Percentiles rank a stretch among this genome's conserved stretches.
Evolutionary conservation across 2,888 invertebrate species (phyloP).

Genomic region (Cryptosula pallasiana): DNA sequence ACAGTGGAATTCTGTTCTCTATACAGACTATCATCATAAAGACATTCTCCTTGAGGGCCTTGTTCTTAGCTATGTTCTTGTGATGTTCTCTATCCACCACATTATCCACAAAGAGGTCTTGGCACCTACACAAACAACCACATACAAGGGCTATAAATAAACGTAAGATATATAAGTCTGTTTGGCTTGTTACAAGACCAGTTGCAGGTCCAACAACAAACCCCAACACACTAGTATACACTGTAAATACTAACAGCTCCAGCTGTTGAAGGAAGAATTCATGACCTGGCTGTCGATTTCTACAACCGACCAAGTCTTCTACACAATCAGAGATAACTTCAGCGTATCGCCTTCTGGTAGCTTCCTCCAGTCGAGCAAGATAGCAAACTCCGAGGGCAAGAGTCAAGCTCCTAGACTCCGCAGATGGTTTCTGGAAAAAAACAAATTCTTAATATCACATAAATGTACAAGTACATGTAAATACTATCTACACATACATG

Average conservation of each 20-base stretch:
- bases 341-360: constrained; percentile 2
- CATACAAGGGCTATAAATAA: too few species aligned
- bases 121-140: constrained; percentile 37
- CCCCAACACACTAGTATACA: neutral
- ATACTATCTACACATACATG: too few species aligned
- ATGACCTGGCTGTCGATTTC: too few species aligned
- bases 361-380: constrained; percentile 11
- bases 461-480: too few species aligned
- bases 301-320: neutral
- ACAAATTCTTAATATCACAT: too few species aligned
- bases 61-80: constrained; percentile 42
- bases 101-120: constrained; percentile 40
- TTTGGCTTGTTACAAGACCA: too few species aligned
- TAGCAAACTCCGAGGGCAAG: constrained; percentile 23
- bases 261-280: neutral
- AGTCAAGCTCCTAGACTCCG: neutral
- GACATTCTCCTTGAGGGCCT: constrained; percentile 48
- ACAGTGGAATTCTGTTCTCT: constrained; percentile 47
- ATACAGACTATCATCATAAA: constrained; percentile 52
- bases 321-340: neutral
- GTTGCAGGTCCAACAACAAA: too few species aligned
- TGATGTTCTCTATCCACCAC: constrained; percentile 32
- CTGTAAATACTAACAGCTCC: neutral
- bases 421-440: too few species aligned
- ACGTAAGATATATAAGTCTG: too few species aligned